phyloP scores from a whole-genome alignment of 2,113 vertebrate species.

The Stigmatopora nigra region DNA sequence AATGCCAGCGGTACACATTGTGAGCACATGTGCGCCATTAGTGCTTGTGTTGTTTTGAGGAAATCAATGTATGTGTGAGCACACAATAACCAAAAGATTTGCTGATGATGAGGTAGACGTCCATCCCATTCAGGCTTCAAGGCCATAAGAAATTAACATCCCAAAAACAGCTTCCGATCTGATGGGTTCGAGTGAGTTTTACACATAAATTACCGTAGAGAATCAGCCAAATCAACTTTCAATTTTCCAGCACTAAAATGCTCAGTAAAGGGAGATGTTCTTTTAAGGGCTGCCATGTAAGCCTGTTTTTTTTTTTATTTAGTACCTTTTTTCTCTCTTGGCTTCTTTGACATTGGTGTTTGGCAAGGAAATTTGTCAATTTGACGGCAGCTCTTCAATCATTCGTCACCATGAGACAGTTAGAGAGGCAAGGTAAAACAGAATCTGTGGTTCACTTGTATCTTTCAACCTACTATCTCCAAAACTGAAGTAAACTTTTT shows the following conservation, averaged over 20 bases:
- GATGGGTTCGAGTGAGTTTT: constrained; percentile 30
- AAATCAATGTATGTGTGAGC: constrained; percentile 18
- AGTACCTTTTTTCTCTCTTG: constrained; percentile 13
- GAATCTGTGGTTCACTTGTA: constrained; percentile 14
- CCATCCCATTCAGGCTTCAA: constrained; percentile 43
- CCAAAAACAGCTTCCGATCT: constrained; percentile 42
- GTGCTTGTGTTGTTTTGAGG: constrained; percentile 36
- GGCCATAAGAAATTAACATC: constrained; percentile 38
- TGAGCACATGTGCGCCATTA: constrained; percentile 14
- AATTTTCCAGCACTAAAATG: constrained; percentile 29
- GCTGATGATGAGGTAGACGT: constrained; percentile 47
- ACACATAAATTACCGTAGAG: constrained; percentile 18
- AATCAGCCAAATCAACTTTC: constrained; percentile 21
- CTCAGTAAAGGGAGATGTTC: constrained; percentile 21
- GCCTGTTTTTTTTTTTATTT: constrained; percentile 49
- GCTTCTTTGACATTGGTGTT: constrained; percentile 8
- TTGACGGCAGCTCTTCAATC: constrained; percentile 30
- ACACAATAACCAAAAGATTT: constrained; percentile 49
- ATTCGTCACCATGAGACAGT: constrained; percentile 18
- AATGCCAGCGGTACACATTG: constrained; percentile 4
- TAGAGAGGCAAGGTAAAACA: constrained; percentile 18
- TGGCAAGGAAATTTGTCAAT: constrained; percentile 43
- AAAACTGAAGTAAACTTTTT: constrained; percentile 36
- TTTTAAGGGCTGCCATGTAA: constrained; percentile 24
- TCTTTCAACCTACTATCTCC: constrained; percentile 4